Conservation (phyloP, 35 echinoderm and acorn worm genomes). For the Heliocidaris tuberculata region DNA sequence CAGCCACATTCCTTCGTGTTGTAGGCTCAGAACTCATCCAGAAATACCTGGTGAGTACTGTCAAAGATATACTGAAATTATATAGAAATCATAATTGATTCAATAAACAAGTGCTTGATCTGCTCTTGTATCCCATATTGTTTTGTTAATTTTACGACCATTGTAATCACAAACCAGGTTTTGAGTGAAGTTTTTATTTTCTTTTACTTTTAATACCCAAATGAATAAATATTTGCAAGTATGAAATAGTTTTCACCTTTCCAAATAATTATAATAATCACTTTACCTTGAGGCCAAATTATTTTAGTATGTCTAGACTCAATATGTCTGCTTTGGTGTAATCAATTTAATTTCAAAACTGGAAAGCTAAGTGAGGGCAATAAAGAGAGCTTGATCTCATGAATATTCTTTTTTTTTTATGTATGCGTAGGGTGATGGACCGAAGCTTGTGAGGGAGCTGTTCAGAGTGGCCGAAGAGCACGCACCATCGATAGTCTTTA, state of each 20-base stretch:
- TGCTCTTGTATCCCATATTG: no score
- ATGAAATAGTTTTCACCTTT: not conserved
- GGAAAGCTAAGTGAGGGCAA: not conserved
- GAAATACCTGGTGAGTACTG: slow-evolving; percentile 92
- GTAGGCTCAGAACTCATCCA: slow-evolving; percentile 99
- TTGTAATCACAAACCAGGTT: not conserved
- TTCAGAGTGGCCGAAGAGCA: slow-evolving; percentile 99
- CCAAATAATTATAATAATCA: not conserved
- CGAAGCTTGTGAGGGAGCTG: slow-evolving; percentile 92
- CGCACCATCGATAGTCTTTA: slow-evolving; percentile 96
- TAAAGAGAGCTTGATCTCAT: not conserved
- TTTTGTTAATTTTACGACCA: not conserved
- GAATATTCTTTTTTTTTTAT: not conserved
- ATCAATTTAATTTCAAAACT: not conserved
- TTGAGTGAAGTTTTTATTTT: no score
- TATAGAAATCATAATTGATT: no score
- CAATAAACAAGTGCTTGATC: no score
- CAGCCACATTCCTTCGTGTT: slow-evolving; percentile 94
- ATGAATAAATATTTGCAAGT: not conserved
- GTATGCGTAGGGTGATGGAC: slow-evolving; percentile 86
- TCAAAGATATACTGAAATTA: not conserved
- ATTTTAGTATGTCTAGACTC: not conserved
- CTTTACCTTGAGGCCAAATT: not conserved
- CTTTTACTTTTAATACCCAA: no score
- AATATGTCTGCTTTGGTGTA: not conserved